Base-by-base conservation (phyloP, 2,888 invertebrate genomes). In the Lasiommata megera region DNA sequence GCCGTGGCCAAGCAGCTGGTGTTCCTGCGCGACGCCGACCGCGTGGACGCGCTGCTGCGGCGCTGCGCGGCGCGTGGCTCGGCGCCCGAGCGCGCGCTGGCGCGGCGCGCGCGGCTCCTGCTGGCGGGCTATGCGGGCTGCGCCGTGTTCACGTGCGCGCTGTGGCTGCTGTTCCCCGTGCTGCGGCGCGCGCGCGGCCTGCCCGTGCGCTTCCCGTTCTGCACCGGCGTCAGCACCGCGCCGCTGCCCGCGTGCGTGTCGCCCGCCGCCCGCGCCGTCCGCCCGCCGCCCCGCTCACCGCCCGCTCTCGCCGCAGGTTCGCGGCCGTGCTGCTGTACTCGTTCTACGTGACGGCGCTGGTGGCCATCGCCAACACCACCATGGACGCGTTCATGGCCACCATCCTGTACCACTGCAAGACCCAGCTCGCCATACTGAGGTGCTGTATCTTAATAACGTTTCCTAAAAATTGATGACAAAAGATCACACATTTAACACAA, bases 301-400 rank as follows among this genome's bases (percentile, higher is more conserved):
- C 34, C 31, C 18, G 40, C 29, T 6, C 14, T 12, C 37, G 9
- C 9, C 8, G 23, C 68, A 88, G 88, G 61, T 88, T 89, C 61
- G 57, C 62, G 3, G 28, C 68, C 46, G 75, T 82, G 54, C 67
- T 88, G 61, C 47, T 77, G 55, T 89, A 88, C 68, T 83, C 88
- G 46, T 84, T 79, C 74, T 82, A 80, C 69, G 83, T 80, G 44
- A 88, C 85, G 1, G 77, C 88, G n/a, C 70, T 89, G 55, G 84
- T 87, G 29, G 89, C 82, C 34, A 76, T 89, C 47, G 88, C 87
- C n/a, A 89, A 89, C 67, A 90, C 89, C 17, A 87, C 87, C 5
- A 88, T 86, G 87, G 89, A 90, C 54, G 88, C 88, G 0, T 85
- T 89, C 63, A 76, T 89, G 54, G 88, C 80, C 1, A 81, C 87